Base-by-base conservation (phyloP, 1,140 invertebrate genomes). In the Artemia franciscana region DNA sequence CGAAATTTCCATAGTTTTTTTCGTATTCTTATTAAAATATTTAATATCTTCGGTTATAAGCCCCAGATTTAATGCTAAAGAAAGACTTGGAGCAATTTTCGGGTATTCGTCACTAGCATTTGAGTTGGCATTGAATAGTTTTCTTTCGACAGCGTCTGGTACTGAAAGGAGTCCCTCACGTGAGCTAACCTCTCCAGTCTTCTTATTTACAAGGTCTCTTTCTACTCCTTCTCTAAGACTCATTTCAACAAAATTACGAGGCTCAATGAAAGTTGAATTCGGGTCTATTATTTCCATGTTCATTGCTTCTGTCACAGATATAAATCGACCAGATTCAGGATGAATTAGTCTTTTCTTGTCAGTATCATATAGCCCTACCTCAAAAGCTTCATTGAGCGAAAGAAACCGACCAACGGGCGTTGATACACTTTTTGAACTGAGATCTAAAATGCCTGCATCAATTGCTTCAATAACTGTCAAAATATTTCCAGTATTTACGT, bases 221-320 rank as follows among this genome's bases (percentile, higher is more conserved):
- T 82, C 77, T 65, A 94, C 83, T 2, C 91, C 92, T 70, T 86
- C 80, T 63, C 82, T 75, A 21, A 96, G 70, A 0, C 86, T 85
- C 57, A 88, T 75, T 66, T 77, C 77, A 68, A 78, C 77, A 51
- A 78, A 75, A 51, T 78, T 78, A 5, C 75, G 73, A 9, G 80
- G 79, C 65, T 83, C 77, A 1, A 73, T 73, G 24, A 82, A 71
- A 25, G 74, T 75, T 4, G 86, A 86, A 57, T 82, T 70, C 0
- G 86, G 84, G 78, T 91, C 84, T 59, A 91, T 78, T 63, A 91
- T 86, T 71, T 90, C 87, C 73, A 86, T 90, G 62, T 84, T 77
- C 60, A 92, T 85, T 7, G 88, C 88, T 77, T 91, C 85, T 63
- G 79, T 78, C 57, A 91, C 76, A 28, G 79, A 84, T 51, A 92